phyloP scores from a whole-genome alignment of 2,797 vertebrate genomes.

The Pelochelys cantorii region DNA sequence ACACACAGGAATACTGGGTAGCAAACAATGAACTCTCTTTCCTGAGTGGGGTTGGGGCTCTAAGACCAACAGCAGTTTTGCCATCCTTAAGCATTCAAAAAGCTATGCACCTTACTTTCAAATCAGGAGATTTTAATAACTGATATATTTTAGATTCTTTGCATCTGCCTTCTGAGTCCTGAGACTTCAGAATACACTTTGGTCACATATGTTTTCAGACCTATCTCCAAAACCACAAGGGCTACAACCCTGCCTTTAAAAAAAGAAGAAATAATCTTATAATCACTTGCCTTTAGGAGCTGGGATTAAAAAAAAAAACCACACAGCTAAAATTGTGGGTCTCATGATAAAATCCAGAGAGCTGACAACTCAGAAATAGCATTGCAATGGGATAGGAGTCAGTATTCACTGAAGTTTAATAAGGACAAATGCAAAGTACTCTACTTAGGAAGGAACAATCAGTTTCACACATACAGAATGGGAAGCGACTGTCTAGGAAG shows the following conservation, averaged over 20 bases:
- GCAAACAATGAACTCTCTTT: not conserved
- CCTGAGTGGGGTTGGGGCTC: not conserved
- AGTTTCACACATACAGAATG: too few species aligned
- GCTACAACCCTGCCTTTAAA: not conserved
- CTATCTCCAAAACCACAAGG: not conserved
- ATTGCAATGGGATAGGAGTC: not conserved
- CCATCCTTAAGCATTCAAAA: not conserved
- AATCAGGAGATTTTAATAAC: not conserved
- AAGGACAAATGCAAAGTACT: too few species aligned
- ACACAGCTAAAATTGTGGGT: not conserved
- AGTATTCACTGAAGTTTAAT: too few species aligned
- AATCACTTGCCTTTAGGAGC: not conserved
- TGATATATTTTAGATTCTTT: not conserved
- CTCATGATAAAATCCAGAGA: accelerated
- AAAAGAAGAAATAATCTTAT: not conserved
- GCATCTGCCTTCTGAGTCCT: not conserved
- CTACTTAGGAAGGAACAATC: too few species aligned
- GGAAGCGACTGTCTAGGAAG: too few species aligned
- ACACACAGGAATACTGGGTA: not conserved
- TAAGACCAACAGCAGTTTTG: not conserved
- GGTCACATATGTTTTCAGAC: accelerated
- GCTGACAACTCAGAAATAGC: accelerated
- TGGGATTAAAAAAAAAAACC: too few species aligned
- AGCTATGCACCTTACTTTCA: not conserved
- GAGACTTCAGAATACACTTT: not conserved